Base-by-base conservation (phyloP, 2,888 invertebrate species). In the Pristionchus arcanus region DNA sequence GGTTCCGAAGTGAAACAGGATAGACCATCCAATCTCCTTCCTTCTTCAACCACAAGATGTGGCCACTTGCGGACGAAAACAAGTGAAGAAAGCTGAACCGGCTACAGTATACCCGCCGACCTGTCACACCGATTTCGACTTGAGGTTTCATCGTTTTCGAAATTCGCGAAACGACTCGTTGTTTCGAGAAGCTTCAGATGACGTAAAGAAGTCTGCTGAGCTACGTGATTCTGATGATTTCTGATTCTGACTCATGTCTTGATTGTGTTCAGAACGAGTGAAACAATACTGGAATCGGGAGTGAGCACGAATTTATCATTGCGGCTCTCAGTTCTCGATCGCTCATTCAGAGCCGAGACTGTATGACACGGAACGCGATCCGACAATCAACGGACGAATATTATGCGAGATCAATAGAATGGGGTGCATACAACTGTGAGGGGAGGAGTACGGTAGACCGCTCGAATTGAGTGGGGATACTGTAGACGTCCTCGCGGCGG, bases 351-450 rank as follows among this genome's bases (percentile, higher is more conserved):
- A 37, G 74, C 15, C 74, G 74, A 74, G 74, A 74, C 28, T 71
- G 74, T 42, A 49, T 53, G 81, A 81, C 81, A 81, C 81, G 81
- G 21, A 81, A 28, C 81, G 49, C 9, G 49, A 63, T 63, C 34
- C 77, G 42, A 74, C 74, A 37, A 77, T 15, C 19, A 74, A 34
- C 42, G 42, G 42, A 81, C 49, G n/a, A 81, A 81, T 81, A 81
- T 81, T 81, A 81, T 49, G 81, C 81, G 81, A 81, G 81, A 81
- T 81, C 81, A 81, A 42, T 37, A 77, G 42, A 42, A 63, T 63
- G n/a, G 81, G 81, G 81, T 49, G 81, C 21, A 21, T 37, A 37
- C 81, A 4, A 49, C 34, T 21, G 81, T 49, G 49, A 81, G 49
- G 49, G 49, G 25, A 53, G 77, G 77, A n/a, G 81, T 49, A 81